Percentiles rank a stretch among this genome's conserved stretches.
phyloP scores from a whole-genome alignment of 2,888 invertebrate genomes.

The Limnephilus auricula region DNA sequence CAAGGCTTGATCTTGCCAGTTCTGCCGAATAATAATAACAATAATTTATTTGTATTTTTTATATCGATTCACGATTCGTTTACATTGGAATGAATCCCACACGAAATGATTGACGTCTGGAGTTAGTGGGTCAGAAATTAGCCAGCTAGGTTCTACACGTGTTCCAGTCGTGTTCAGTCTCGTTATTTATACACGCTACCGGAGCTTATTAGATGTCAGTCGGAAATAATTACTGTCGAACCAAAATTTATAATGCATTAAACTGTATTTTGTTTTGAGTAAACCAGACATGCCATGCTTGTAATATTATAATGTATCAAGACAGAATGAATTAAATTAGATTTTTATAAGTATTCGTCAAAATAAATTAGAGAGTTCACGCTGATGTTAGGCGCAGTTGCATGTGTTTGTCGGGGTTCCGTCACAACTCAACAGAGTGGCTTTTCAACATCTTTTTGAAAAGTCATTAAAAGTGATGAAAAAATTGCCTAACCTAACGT shows the following conservation, averaged over 20 bases:
- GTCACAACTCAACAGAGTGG: too few species aligned
- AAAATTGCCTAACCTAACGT: too few species aligned
- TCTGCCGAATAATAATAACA: neutral
- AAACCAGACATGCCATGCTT: neutral
- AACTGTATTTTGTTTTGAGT: neutral
- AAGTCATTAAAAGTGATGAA: too few species aligned
- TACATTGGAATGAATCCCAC: slow-evolving; percentile 36
- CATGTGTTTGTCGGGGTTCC: too few species aligned
- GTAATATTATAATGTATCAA: neutral
- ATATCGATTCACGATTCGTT: slow-evolving; percentile 19
- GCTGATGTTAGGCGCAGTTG: too few species aligned
- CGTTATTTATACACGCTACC: slow-evolving; percentile 20
- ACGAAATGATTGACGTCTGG: slow-evolving; percentile 27
- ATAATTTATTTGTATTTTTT: neutral
- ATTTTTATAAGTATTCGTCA: too few species aligned
- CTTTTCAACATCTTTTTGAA: too few species aligned
- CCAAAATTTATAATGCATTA: neutral
- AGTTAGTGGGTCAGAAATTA: slow-evolving; percentile 28
- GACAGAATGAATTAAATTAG: neutral
- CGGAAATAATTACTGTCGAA: neutral
- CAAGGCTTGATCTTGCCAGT: neutral
- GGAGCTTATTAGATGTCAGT: slow-evolving; percentile 9
- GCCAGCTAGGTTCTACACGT: neutral
- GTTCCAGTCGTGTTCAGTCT: neutral
- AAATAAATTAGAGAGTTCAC: too few species aligned